phyloP scores from a whole-genome alignment of 2,797 vertebrate genomes.

The Macroramphosus scolopax region DNA sequence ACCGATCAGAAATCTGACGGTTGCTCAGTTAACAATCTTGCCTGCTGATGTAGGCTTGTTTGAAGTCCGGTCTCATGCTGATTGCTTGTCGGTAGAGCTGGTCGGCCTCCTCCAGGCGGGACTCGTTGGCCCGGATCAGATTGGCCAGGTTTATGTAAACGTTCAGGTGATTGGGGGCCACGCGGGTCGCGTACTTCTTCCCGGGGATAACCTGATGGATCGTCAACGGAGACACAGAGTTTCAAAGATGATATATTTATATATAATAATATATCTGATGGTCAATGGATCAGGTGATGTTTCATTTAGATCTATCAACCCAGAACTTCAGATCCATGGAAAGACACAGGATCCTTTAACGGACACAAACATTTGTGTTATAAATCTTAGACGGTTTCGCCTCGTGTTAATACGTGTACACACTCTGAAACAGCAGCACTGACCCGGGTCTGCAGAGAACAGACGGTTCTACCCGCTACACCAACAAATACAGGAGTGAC shows the following conservation, averaged over 20 bases:
- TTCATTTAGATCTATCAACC: too few relatives aligned
- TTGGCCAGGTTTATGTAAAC: constrained; percentile 99
- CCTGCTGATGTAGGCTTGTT: constrained; percentile 99
- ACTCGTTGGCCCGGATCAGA: constrained; percentile 93
- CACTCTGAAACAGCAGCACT: too few relatives aligned
- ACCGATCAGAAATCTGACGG: neutral
- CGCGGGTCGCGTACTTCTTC: constrained; percentile 96
- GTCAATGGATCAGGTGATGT: too few relatives aligned
- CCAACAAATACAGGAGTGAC: too few relatives aligned
- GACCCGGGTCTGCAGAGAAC: neutral
- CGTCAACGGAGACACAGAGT: constrained; percentile 8
- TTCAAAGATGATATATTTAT: too few relatives aligned
- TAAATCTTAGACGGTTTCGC: too few relatives aligned
- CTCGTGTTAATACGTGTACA: too few relatives aligned
- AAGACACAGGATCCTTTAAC: too few relatives aligned
- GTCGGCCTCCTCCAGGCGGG: constrained; percentile 94
- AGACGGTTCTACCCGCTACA: too few relatives aligned
- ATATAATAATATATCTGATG: too few relatives aligned
- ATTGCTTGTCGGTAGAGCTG: constrained; percentile 97
- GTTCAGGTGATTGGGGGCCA: constrained; percentile 97
- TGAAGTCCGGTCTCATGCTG: constrained; percentile 99
- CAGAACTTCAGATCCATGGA: too few relatives aligned
- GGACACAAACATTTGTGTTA: too few relatives aligned
- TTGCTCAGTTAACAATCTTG: constrained; percentile 40
- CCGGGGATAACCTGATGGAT: constrained; percentile 90